Base-by-base conservation (phyloP, 2,888 invertebrate genomes). In the Leucoptera coffeella region DNA sequence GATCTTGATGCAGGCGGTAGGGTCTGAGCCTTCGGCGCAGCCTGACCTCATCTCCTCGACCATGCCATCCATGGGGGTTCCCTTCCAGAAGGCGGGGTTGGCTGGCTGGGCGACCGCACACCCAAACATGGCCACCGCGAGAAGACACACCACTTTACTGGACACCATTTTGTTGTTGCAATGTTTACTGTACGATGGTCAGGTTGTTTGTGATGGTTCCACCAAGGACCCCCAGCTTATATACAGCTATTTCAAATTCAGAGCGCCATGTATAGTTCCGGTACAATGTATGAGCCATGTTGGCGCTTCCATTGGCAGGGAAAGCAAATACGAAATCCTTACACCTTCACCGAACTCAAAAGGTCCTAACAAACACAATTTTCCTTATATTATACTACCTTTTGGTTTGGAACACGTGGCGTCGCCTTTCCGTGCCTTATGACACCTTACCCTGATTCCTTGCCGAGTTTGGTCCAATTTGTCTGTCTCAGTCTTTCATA, bases 1-100 rank as follows among this genome's bases (percentile, higher is more conserved):
- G 71, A 80, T 84, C 57, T 88, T 87, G 58, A 88, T 79, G 61
- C 89, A 89, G 35, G 86, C 81, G 30, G 86, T 74, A 12, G 84
- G 81, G 50, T 87, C 86, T 39, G 80, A 80, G 39, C 82, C 82
- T 40, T 79, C 79, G 21, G 77, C 73, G 53, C 88, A 89, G 45
- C 82, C 80, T 29, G 73, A 73, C 45, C 80, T 77, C 73, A 85
- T 84, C 56, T 85, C 84, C 43, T 83, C 83, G 25, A 87, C 80
- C 61, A 82, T 74, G 28, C 76, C 67, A 43, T 85, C 82, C 73
- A 86, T 76, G 38, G 79, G 74, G 10, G 80, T 80, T 33, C 77
- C 78, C 42, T 80, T 80, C 81, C 80, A 83, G 54, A 79, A 78
- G 26, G 74, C 77, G 33, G 75, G 65, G 43, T 80, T 77, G 23